A percentile compares a stretch with the other conserved stretches of the same genome.
Evolutionary conservation across 2,113 vertebrate species (phyloP).

Genomic region (Chlorodrepanis virens): DNA sequence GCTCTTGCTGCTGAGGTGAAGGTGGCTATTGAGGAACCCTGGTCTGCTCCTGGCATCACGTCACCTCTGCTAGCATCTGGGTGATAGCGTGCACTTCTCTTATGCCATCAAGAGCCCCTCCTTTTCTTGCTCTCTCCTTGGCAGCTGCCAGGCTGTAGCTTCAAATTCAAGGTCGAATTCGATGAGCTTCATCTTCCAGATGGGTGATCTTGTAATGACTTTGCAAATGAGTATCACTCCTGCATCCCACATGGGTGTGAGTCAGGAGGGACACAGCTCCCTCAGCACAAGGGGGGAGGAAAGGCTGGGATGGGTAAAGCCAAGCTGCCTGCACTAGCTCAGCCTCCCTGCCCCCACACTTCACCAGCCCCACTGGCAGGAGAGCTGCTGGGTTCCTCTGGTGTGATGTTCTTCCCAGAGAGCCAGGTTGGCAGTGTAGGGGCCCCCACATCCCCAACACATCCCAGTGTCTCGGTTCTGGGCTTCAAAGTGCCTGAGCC

Average conservation of each 20-base stretch:
- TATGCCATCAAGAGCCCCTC: not conserved
- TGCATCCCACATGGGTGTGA: fast-evolving
- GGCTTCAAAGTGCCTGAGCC: not conserved
- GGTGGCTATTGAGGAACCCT: not conserved
- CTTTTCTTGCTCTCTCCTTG: not conserved
- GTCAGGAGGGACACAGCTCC: not conserved
- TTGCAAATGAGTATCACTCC: not conserved
- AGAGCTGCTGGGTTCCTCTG: not conserved
- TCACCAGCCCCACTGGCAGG: not conserved
- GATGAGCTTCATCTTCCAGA: not conserved
- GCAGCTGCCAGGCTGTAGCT: not conserved
- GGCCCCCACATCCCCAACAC: not conserved
- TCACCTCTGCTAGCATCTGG: not conserved
- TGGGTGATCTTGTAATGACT: not conserved
- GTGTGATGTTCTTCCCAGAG: fast-evolving
- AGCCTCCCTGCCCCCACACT: not conserved
- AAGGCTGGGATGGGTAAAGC: not conserved
- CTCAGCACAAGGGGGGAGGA: not conserved
- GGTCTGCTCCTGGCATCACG: not conserved
- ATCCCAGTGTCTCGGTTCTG: not conserved
- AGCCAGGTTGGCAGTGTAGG: not conserved
- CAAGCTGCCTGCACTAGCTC: not conserved
- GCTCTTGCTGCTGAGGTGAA: not conserved
- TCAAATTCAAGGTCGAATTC: not conserved
- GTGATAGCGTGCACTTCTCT: fast-evolving